Evolutionary conservation across 2,888 invertebrate genomes (phyloP).

Genomic region (Galeruca laticollis): DNA sequence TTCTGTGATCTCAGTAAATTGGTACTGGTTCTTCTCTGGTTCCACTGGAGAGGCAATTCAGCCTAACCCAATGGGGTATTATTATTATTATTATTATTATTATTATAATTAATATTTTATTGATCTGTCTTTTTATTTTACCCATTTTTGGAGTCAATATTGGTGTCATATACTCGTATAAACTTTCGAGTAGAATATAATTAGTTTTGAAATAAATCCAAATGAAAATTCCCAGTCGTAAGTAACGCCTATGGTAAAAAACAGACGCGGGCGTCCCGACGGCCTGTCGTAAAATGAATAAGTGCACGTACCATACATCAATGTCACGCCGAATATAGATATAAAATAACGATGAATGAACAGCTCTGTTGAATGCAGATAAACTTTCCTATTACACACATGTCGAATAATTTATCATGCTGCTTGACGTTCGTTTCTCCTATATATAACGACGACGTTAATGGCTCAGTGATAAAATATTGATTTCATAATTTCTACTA

Average conservation of each 20-base stretch:
- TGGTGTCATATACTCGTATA: too few relatives aligned
- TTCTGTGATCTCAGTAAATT: too few relatives aligned
- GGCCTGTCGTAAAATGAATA: slow-evolving; percentile 65
- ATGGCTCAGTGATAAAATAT: slow-evolving; percentile 46
- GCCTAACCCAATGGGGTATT: too few relatives aligned
- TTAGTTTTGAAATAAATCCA: not conserved
- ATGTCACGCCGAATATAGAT: slow-evolving; percentile 67
- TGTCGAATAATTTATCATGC: slow-evolving; percentile 66
- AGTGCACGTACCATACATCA: slow-evolving; percentile 68
- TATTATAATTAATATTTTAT: too few relatives aligned
- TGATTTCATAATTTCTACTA: slow-evolving; percentile 38
- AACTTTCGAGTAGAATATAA: not conserved
- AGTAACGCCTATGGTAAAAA: slow-evolving; percentile 45
- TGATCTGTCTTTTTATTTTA: too few relatives aligned
- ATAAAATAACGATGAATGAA: slow-evolving; percentile 68
- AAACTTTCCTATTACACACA: slow-evolving; percentile 67
- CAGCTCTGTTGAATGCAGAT: slow-evolving; percentile 67
- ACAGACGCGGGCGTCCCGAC: slow-evolving; percentile 60
- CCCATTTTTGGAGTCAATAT: too few relatives aligned
- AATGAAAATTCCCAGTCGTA: not conserved
- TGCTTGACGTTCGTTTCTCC: slow-evolving; percentile 51
- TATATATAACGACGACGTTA: slow-evolving; percentile 43
- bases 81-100: too few relatives aligned
- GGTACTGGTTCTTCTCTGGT: too few relatives aligned
- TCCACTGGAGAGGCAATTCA: too few relatives aligned